Evolutionary conservation across 2,113 vertebrate genomes (phyloP), one percentile per base, ranked within the genome.

Genomic region (Amblyopsis rosae): DNA sequence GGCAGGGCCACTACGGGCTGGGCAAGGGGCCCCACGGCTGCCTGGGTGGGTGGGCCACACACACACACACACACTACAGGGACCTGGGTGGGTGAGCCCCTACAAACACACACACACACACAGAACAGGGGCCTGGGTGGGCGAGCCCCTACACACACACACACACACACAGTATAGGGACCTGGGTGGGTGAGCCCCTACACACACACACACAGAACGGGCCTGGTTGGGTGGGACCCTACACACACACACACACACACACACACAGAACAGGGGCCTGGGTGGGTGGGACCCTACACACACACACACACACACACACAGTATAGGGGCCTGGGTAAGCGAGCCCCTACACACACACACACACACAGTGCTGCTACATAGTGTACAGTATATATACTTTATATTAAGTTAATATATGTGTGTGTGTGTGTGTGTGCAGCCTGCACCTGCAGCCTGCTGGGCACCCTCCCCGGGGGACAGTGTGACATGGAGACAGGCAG

Each of bases 1-100:
- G 94, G 76, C 95, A 95, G 80, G 96, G 96, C 53, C 93, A 95
- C 91, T 95, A 94, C 45, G 96, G 93, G 12, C 86, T 99, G 82
- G 95, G 91, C 72, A 82, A 95, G 62, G 92, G 95, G n/a, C 91
- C 94, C 0, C 62, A 82, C 0, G 98, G 98, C 51, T 99, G 98
- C 84, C 92, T 94, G 75, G 65, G 98, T 99, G 82, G 92, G 96
- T 94, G 55, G 58, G 12, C 62, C 15, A 58, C 56, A 70, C 32
- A 65, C 65, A 50, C 26, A 64, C 41, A 56, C 17, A 33, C 35
- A 41, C 35, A 41, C 4, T 41, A 41, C 6, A 41, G 26, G 26
- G 26, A 2, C 26, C 26, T 26, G 26, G 26, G 26, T 26, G 26
- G 26, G 26, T 26, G 26, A 26, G 26, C 12, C 13, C 12, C 1